Conservation (phyloP, 2,113 vertebrate genomes). For the Rousettus leschenaultii region DNA sequence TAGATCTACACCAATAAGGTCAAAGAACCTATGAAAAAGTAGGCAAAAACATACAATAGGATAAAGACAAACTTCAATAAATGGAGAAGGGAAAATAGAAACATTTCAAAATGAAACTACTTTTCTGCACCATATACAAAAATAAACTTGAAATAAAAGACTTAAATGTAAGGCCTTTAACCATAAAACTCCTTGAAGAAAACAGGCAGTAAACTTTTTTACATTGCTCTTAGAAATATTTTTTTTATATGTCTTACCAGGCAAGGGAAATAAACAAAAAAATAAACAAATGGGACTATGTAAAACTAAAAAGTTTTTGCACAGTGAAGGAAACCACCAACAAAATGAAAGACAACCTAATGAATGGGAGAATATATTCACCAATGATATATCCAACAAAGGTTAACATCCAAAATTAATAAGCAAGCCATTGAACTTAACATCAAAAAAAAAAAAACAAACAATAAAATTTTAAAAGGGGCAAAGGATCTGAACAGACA, state of each 20-base stretch:
- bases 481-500: too few species aligned
- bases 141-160: not conserved
- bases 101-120: too few species aligned
- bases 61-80: too few species aligned
- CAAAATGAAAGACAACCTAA: not conserved
- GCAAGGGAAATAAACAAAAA: not conserved
- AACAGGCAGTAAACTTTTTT: not conserved
- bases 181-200: not conserved
- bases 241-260: not conserved
- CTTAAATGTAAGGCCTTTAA: not conserved
- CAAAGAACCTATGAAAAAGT: too few species aligned
- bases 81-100: too few species aligned
- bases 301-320: not conserved
- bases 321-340: not conserved
- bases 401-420: not conserved
- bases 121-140: not conserved
- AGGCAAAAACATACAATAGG: too few species aligned
- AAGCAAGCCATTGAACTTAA: too few species aligned
- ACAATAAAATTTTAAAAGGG: too few species aligned
- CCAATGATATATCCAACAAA: not conserved
- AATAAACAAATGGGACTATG: not conserved
- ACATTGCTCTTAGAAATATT: not conserved
- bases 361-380: not conserved
- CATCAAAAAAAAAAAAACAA: too few species aligned
- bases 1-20: too few species aligned